Conservation (phyloP, 2,888 invertebrate genomes). For the Quadroppia sp. region DNA sequence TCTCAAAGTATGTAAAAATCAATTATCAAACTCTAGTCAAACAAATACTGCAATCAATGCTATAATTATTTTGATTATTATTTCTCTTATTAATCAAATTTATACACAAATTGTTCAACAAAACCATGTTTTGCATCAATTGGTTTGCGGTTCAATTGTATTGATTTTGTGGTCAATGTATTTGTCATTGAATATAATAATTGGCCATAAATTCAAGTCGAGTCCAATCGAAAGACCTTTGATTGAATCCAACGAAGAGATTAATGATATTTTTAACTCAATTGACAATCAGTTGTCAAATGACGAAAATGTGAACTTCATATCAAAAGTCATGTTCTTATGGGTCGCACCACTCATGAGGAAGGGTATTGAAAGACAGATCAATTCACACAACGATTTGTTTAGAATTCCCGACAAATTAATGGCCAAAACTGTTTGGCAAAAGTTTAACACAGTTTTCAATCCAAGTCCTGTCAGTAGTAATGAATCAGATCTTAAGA, state of each 20-base stretch:
- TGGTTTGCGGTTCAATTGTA: background rate
- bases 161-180: conserved; percentile 14
- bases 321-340: conserved; percentile 72
- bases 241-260: conserved; percentile 13
- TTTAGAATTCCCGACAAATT: conserved; percentile 33
- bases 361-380: conserved; percentile 60
- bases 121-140: background rate
- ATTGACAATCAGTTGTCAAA: conserved; percentile 30
- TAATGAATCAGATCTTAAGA: background rate
- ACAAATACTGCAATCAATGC: background rate
- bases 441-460: conserved; percentile 19
- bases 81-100: background rate
- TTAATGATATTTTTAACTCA: background rate
- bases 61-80: conserved; percentile 13
- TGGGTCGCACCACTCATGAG: conserved; percentile 82
- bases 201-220: background rate
- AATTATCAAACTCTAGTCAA: background rate
- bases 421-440: background rate
- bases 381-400: conserved; percentile 36
- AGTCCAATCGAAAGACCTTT: conserved; percentile 1
- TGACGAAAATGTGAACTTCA: conserved; percentile 67
- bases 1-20: background rate
- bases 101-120: conserved; percentile 14
- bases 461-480: background rate
- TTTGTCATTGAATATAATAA: background rate